Conservation (phyloP, 1,140 invertebrate species). For the Pseudobourletiella spinata region DNA sequence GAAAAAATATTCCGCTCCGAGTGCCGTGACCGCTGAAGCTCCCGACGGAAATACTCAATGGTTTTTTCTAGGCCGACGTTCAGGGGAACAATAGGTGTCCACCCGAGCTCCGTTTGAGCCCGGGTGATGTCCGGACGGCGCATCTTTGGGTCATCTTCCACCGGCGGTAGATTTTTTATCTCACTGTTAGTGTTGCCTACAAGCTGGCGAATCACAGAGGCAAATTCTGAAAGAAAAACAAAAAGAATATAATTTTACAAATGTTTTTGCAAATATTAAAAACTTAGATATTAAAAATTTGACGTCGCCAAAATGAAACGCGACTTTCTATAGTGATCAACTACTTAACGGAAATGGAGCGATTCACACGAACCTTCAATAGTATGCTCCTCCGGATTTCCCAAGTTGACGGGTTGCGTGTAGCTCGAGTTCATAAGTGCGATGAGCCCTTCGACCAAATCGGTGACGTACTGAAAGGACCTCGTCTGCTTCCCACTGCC, state of each 20-base stretch:
- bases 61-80: conserved; percentile 75
- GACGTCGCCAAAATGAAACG: too few relatives aligned
- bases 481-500: conserved; percentile 92
- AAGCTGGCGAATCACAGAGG: conserved; percentile 76
- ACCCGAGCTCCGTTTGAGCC: conserved; percentile 75
- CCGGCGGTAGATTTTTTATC: conserved; percentile 67
- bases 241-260: neutral
- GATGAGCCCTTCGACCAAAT: conserved; percentile 91
- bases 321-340: too few relatives aligned
- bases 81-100: conserved; percentile 76
- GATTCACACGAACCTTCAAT: conserved; percentile 60
- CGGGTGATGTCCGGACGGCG: conserved; percentile 84
- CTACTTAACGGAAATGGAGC: too few relatives aligned
- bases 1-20: conserved; percentile 37
- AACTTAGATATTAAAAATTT: too few relatives aligned
- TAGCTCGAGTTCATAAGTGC: conserved; percentile 91
- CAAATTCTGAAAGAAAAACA: conserved; percentile 72
- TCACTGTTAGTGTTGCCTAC: conserved; percentile 69
- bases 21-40: conserved; percentile 55
- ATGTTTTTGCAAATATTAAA: neutral
- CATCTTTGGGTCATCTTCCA: conserved; percentile 92
- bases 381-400: conserved; percentile 95
- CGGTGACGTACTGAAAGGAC: conserved; percentile 96
- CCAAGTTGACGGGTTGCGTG: conserved; percentile 86
- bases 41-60: conserved; percentile 82